phyloP scores from a whole-genome alignment of 37 sponge, comb jelly and placozoan genomes.

The Ianthella basta region DNA sequence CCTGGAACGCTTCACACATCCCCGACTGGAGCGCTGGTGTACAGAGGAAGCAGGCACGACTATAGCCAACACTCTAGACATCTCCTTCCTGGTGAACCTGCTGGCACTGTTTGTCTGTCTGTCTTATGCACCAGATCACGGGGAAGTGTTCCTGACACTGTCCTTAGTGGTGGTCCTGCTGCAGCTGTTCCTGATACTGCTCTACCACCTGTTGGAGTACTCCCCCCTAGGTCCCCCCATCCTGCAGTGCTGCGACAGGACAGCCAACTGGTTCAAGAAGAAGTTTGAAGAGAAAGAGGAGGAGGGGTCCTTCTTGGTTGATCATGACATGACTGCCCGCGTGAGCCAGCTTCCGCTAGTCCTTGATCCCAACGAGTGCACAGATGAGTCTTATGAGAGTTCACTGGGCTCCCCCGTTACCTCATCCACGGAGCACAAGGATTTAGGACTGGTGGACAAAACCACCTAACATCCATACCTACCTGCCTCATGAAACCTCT shows the following conservation, averaged over 20 bases:
- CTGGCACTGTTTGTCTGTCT: background rate
- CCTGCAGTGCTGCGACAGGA: background rate
- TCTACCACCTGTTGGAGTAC: slow-evolving; percentile 14
- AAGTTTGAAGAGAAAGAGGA: background rate
- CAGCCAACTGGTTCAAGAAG: background rate
- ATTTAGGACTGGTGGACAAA: no score
- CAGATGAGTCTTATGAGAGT: background rate
- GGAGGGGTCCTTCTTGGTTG: background rate
- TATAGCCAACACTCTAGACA: slow-evolving; percentile 19
- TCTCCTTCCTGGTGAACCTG: slow-evolving; percentile 12
- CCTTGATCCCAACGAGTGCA: background rate
- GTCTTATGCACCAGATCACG: background rate
- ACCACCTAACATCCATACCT: no score
- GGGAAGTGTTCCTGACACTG: background rate
- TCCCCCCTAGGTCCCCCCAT: background rate
- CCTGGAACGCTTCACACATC: background rate
- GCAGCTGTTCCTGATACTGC: background rate
- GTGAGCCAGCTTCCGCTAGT: background rate
- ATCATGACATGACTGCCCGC: no score
- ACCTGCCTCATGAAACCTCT: no score
- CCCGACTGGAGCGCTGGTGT: background rate
- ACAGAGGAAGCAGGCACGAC: background rate
- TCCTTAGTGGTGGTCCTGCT: background rate
- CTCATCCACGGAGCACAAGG: no score
- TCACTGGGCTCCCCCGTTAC: no score